Conservation (phyloP, 2,113 vertebrate species). For the Chloroceryle aenea region DNA sequence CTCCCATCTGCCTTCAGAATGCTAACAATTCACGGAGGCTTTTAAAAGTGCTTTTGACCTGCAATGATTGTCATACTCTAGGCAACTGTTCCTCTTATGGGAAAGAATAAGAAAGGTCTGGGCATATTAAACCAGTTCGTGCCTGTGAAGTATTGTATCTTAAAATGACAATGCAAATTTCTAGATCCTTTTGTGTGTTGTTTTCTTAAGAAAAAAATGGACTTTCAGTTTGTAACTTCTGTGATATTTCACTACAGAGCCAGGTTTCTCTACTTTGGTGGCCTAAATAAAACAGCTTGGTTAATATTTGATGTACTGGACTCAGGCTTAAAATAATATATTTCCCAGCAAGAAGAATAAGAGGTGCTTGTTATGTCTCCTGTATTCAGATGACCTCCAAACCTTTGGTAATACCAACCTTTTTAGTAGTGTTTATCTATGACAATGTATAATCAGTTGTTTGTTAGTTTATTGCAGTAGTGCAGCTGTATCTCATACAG, state of each 20-base stretch:
- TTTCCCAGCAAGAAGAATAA: not conserved
- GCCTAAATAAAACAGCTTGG: conserved; percentile 1
- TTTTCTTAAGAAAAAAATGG: not conserved
- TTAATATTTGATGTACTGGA: not conserved
- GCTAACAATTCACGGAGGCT: not conserved
- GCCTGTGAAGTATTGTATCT: not conserved
- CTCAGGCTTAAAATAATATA: not conserved
- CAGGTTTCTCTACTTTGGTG: not conserved
- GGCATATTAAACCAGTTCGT: not conserved
- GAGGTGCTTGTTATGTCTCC: not conserved
- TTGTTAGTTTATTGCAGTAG: conserved; percentile 27
- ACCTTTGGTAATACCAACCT: not conserved
- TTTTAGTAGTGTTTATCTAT: conserved; percentile 27
- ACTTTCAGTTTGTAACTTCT: not conserved
- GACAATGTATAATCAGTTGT: conserved; percentile 11
- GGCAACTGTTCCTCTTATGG: not conserved
- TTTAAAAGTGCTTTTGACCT: not conserved
- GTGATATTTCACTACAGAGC: not conserved
- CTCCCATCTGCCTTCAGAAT: not conserved
- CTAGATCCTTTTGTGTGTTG: not conserved
- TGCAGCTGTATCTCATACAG: not conserved
- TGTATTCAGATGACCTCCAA: conserved; percentile 5
- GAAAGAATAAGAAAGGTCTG: not conserved
- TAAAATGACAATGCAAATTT: not conserved
- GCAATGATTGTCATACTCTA: not conserved